A percentile compares a stretch with the other conserved stretches of the same genome.
Conservation (phyloP, 2,113 vertebrate genomes). For the Tonatia bakeri region DNA sequence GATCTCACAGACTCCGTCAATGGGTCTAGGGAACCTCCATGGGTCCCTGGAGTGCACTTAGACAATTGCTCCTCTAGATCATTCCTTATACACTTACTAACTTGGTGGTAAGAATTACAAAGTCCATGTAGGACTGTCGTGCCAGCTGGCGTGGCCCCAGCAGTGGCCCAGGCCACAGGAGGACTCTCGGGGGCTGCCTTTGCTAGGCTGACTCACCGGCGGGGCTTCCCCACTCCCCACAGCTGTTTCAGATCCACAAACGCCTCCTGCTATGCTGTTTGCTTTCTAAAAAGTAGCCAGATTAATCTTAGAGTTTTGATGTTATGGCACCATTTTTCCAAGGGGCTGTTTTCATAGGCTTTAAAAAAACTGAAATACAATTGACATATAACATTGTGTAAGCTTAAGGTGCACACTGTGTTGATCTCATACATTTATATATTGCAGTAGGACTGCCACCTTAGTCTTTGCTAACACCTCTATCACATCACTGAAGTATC, state of each 20-base stretch:
- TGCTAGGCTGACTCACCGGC: neutral
- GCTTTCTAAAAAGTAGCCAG: neutral
- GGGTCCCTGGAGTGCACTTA: neutral
- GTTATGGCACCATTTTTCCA: neutral
- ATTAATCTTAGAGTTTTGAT: neutral
- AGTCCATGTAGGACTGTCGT: too few relatives aligned
- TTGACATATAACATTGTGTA: neutral
- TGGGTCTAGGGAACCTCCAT: neutral
- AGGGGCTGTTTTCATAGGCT: neutral
- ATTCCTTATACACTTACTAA: neutral
- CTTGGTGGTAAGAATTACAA: neutral
- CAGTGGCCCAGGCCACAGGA: neutral
- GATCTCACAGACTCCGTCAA: neutral
- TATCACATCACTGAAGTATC: neutral
- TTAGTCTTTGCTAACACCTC: neutral
- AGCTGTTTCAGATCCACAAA: neutral
- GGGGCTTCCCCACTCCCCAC: neutral
- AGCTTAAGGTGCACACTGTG: neutral
- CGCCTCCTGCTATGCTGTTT: neutral
- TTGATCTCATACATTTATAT: neutral
- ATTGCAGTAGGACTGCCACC: neutral
- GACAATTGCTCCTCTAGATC: neutral
- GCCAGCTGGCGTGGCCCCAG: fast-evolving
- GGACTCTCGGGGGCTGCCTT: neutral
- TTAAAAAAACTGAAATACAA: neutral